Percentiles rank a stretch among this genome's conserved stretches.
phyloP scores from a whole-genome alignment of 2,113 vertebrate species.

The Myanophis thanlyinensis region DNA sequence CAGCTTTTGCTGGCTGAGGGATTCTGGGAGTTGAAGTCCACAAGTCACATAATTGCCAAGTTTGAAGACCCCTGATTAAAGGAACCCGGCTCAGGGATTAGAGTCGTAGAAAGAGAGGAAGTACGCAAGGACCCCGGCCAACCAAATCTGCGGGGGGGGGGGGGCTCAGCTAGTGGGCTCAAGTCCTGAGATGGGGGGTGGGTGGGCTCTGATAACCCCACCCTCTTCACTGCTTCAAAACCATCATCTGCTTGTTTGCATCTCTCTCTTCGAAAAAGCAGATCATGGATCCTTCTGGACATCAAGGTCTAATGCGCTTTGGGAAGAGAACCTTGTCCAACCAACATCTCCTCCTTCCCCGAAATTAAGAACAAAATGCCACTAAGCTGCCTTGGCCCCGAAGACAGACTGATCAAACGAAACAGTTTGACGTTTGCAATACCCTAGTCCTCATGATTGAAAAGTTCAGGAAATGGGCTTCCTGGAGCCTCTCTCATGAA shows the following conservation, averaged over 20 bases:
- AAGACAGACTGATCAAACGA: not conserved
- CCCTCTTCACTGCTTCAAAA: not conserved
- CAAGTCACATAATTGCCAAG: no score
- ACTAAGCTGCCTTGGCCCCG: not conserved
- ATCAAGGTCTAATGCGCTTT: not conserved
- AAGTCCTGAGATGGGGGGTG: not conserved
- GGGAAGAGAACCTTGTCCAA: not conserved
- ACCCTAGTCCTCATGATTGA: not conserved
- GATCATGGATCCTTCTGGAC: not conserved
- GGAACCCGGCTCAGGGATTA: not conserved
- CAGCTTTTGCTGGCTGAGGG: no score
- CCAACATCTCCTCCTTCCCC: not conserved
- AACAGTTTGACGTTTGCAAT: not conserved
- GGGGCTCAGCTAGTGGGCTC: not conserved
- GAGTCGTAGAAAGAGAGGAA: not conserved
- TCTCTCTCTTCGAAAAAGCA: not conserved
- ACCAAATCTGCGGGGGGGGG: not conserved
- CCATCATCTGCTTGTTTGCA: not conserved
- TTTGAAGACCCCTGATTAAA: no score
- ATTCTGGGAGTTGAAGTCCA: no score
- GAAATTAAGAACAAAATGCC: not conserved
- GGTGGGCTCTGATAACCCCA: not conserved
- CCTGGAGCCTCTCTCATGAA: not conserved
- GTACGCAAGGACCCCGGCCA: not conserved
- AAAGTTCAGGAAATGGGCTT: not conserved